Base-by-base conservation (phyloP, 2,797 vertebrate species). In the Onychomys arenicola region DNA sequence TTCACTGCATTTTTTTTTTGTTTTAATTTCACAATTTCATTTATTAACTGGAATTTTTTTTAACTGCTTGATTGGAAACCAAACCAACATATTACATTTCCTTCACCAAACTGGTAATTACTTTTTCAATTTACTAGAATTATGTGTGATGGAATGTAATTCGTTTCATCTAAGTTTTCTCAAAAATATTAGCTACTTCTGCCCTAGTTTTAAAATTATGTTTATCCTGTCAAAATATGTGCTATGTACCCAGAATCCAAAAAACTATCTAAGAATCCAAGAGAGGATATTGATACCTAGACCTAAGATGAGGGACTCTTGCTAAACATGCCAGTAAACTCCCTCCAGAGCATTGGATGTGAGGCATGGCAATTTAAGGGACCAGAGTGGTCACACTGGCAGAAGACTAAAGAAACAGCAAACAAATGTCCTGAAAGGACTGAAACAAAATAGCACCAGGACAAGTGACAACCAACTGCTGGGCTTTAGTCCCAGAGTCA, bases 121-220 rank as follows among this genome's bases (percentile, higher is more conserved):
- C 75, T 96, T 90, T 96, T 94, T 94, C 65, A 96, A 84, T 91
- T 95, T 97, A 61, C 40, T 91, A 82, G 76, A 92, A 97, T 97
- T 97, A 97, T 92, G 92, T 97, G 73, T 91, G 82, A 96, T 95
- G 69, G 96, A 95, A 94, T 92, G 34, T 37, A 97, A 97, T 96
- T 95, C 92, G 32, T 89, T 96, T 94, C 80, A 96, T 85, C 55
- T 67, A 86, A 0, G 23, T 93, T 96, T 97, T 73, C 59, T 87
- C 59, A 57, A 89, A 92, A 95, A 59, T 91, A 87, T 80, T 80
- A 94, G 29, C 34, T 82, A 59, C 37, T 90, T 96, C n/a, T 91
- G 61, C 84, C 69, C 76, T 93, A 93, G 40, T 90, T 97, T 96
- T 90, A 81, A 80, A 96, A 86, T 77, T 85, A 88, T 81, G 19